phyloP scores from a whole-genome alignment of 2,113 vertebrate genomes.

The Melanerpes aurifrons region DNA sequence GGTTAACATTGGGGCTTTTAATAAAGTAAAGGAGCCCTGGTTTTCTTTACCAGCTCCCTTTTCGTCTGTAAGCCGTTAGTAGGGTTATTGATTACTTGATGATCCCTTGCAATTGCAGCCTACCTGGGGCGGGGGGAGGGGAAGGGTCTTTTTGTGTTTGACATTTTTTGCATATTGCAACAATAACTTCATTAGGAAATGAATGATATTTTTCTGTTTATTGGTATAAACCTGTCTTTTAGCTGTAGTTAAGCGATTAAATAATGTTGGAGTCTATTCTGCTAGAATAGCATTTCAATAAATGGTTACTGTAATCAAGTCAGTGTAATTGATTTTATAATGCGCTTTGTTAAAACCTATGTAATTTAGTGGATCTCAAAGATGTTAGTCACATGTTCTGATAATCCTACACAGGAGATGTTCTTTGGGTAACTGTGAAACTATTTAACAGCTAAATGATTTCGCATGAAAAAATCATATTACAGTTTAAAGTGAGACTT shows the following conservation, averaged over 20 bases:
- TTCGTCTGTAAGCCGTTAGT: background rate
- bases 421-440: background rate
- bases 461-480: background rate
- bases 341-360: conserved; percentile 10
- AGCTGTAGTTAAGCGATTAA: background rate
- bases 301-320: conserved; percentile 7
- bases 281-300: background rate
- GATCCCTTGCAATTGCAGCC: background rate
- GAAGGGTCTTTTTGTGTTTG: background rate
- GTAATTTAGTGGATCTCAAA: conserved; percentile 1
- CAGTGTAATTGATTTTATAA: conserved; percentile 28
- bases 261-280: background rate
- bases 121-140: background rate
- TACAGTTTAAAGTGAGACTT: background rate
- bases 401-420: background rate
- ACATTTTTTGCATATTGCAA: background rate
- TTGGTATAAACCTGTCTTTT: background rate
- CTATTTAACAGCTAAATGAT: conserved; percentile 6
- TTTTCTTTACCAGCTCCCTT: background rate
- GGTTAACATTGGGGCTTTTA: background rate
- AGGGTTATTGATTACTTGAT: background rate
- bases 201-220: background rate
- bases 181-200: background rate
- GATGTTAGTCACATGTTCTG: background rate
- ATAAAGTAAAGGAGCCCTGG: background rate